Evolutionary conservation across 2,113 vertebrate genomes (phyloP).

Genomic region (Ariopsis seemanni): DNA sequence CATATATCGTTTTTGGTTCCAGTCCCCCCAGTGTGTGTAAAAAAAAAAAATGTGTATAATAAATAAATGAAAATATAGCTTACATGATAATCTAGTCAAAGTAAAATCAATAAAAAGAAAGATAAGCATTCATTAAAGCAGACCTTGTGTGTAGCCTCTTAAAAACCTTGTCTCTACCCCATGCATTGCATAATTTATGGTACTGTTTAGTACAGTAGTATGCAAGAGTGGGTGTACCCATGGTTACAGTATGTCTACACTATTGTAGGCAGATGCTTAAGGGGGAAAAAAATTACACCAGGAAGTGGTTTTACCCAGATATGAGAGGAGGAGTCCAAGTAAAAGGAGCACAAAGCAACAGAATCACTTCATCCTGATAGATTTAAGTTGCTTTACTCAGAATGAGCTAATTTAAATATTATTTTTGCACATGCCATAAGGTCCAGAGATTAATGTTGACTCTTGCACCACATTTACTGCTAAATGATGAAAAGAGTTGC

Average conservation of each 20-base stretch:
- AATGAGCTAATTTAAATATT: neutral
- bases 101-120: neutral
- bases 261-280: neutral
- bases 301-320: neutral
- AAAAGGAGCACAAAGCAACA: neutral
- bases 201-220: neutral
- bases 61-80: no score
- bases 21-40: no score
- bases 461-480: neutral
- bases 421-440: neutral
- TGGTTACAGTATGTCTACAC: neutral
- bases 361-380: neutral
- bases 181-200: neutral
- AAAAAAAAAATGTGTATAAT: no score
- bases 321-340: neutral
- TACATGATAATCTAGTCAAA: neutral
- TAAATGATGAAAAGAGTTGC: neutral
- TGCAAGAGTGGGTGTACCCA: neutral
- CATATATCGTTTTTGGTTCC: no score
- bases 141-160: neutral
- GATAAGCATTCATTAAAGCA: neutral
- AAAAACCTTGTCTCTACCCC: neutral
- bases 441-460: neutral
- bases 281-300: neutral
- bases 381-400: neutral